A percentile compares a stretch with the other conserved stretches of the same genome.
Conservation (phyloP, 2,113 vertebrate species). For the Stegastes partitus region DNA sequence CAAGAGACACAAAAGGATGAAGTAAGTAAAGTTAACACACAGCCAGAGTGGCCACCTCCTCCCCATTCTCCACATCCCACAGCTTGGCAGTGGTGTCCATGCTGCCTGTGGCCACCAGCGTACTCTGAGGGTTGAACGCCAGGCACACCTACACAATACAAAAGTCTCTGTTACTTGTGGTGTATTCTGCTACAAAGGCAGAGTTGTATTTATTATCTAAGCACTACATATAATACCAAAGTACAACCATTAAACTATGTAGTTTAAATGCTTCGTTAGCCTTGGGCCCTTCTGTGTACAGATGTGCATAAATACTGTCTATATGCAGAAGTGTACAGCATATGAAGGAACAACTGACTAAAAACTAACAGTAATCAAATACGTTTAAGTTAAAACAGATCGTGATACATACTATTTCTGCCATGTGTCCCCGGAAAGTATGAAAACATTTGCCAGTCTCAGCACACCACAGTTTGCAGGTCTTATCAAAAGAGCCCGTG, state of each 20-base stretch:
- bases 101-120: constrained; percentile 94
- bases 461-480: constrained; percentile 93
- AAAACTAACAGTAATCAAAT: not conserved
- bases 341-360: not conserved
- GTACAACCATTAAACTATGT: not conserved
- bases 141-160: constrained; percentile 89
- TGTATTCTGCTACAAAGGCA: not conserved
- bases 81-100: constrained; percentile 93
- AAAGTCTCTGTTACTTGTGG: not conserved
- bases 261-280: not conserved
- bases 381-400: not conserved
- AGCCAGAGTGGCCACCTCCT: constrained; percentile 87
- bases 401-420: constrained; percentile 92
- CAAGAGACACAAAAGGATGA: not conserved
- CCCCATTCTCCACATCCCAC: constrained; percentile 92
- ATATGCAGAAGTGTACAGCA: not conserved
- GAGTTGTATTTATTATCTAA: not conserved
- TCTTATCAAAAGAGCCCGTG: constrained; percentile 97
- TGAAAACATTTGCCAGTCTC: constrained; percentile 94
- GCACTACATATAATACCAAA: not conserved
- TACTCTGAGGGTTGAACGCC: constrained; percentile 95
- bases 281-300: no score
- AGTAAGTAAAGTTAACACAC: constrained; percentile 76
- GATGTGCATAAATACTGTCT: not conserved
- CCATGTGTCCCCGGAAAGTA: constrained; percentile 91